Evolutionary conservation across 2,888 invertebrate genomes (phyloP), one percentile per base, ranked within the genome.

Genomic region (Celastrina argiolus): DNA sequence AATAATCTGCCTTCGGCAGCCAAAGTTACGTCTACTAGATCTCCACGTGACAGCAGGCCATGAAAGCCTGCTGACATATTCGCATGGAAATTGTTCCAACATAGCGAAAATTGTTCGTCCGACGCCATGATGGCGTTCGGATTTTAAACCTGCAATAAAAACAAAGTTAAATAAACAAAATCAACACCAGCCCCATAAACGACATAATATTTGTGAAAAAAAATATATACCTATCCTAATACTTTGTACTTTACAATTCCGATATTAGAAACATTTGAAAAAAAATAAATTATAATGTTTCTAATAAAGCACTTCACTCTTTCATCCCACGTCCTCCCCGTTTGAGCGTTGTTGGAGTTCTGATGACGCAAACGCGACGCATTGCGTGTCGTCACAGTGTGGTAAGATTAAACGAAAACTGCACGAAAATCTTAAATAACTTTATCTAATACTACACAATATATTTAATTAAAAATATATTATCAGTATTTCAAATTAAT

Each of bases 31-130:
- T 94, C 94, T 74, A 94, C 94, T 76, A 94, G 84, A 82, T 94
- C 94, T 72, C 94, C 94, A 82, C 94, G 93, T 80, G 94, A 93
- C 84, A 94, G 85, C 81, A 94, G 93, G 83, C 94, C 94, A 78
- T 94, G 94, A 82, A 94, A 94, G 77, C 94, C 94, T 83, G 94
- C 93, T 71, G 94, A 93, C 90, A 94, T 92, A 79, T 94, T 94
- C 73, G 93, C 93, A 88, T 94, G 94, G 91, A 94, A 94, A 90
- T 94, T 94, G 90, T 94, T 94, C 94, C 94, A 94, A 90, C 94
- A 94, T 88, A 94, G 87, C 84, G 94, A 94, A 89, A 94, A 94
- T 83, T 94, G 94, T 90, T 94, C 94, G 92, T 94, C 94, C 91
- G 94, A 93, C 93, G 93, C 94, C 94, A 94, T 94, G 85, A 91